These are phyloP conservation scores for Lichenostomus cassidix DNA, from an alignment of 2,113 vertebrate genomes.

Conservation along the genomic window DNA sequence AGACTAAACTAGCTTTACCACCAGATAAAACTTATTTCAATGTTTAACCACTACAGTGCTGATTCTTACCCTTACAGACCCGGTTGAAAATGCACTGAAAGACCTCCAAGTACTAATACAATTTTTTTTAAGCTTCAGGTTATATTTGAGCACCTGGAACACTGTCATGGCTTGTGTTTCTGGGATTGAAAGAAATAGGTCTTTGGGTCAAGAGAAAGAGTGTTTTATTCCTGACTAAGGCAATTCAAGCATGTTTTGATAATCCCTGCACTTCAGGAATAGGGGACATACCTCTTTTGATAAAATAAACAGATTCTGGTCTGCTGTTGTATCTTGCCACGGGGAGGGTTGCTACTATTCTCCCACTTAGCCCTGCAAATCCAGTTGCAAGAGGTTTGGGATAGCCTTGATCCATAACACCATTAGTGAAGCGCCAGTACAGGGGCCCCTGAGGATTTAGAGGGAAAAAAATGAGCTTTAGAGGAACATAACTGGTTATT, in stretches of 20 bases:
- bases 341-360: slow-evolving; percentile 86
- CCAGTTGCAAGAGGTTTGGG: slow-evolving; percentile 82
- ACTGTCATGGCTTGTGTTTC: rapidly evolving
- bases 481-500: not conserved
- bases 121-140: not conserved
- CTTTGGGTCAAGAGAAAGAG: rapidly evolving
- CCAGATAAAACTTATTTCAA: not conserved
- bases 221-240: not conserved
- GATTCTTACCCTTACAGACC: not conserved
- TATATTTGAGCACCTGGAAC: not conserved
- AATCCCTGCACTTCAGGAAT: not conserved
- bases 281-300: slow-evolving; percentile 83
- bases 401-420: slow-evolving; percentile 81
- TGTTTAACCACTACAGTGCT: not conserved
- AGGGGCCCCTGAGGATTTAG: slow-evolving; percentile 74
- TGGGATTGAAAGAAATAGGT: not conserved
- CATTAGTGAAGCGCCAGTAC: slow-evolving; percentile 94
- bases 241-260: not conserved
- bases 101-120: not conserved
- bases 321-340: slow-evolving; percentile 80
- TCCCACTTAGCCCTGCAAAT: slow-evolving; percentile 85
- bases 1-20: not conserved
- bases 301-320: slow-evolving; percentile 91
- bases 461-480: not conserved
- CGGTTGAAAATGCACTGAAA: not conserved